These are phyloP conservation scores for Orius insidiosus DNA, from an alignment of 1,140 invertebrate species.

Conservation along the genomic window DNA sequence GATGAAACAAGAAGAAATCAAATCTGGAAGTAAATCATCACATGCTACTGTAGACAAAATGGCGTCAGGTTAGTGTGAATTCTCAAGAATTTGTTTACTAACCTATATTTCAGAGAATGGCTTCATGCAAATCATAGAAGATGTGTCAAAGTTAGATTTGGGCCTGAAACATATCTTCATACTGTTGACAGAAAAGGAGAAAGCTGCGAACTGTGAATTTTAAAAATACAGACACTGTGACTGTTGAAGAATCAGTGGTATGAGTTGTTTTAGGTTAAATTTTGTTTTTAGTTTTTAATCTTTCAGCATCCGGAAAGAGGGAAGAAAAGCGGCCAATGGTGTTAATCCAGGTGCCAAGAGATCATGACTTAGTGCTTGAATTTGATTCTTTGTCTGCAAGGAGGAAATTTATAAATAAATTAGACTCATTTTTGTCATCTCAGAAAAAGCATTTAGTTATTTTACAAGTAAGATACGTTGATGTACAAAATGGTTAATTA, in stretches of 20 bases:
- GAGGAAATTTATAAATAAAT: slow-evolving; percentile 76
- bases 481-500: not conserved
- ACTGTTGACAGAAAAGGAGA: slow-evolving; percentile 79
- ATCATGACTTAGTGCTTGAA: slow-evolving; percentile 93
- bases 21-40: slow-evolving; percentile 23
- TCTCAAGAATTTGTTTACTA: too few relatives aligned
- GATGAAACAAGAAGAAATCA: slow-evolving; percentile 54
- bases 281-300: not conserved
- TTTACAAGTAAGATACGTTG: slow-evolving; percentile 35
- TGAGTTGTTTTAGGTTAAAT: too few relatives aligned
- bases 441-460: slow-evolving; percentile 65
- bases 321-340: slow-evolving; percentile 68
- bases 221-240: slow-evolving; percentile 50
- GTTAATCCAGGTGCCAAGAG: slow-evolving; percentile 67
- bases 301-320: slow-evolving; percentile 32
- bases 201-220: slow-evolving; percentile 69
- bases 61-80: slow-evolving; percentile 39
- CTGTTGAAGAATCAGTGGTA: slow-evolving; percentile 62
- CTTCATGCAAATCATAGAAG: slow-evolving; percentile 83
- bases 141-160: slow-evolving; percentile 76
- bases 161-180: slow-evolving; percentile 62
- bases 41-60: slow-evolving; percentile 75
- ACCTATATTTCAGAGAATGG: too few relatives aligned
- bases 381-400: slow-evolving; percentile 65
- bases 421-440: slow-evolving; percentile 65